Evolutionary conservation across 2,797 vertebrate species (phyloP), one percentile per base, ranked within the genome.

Genomic region (Pelobates cultripes): DNA sequence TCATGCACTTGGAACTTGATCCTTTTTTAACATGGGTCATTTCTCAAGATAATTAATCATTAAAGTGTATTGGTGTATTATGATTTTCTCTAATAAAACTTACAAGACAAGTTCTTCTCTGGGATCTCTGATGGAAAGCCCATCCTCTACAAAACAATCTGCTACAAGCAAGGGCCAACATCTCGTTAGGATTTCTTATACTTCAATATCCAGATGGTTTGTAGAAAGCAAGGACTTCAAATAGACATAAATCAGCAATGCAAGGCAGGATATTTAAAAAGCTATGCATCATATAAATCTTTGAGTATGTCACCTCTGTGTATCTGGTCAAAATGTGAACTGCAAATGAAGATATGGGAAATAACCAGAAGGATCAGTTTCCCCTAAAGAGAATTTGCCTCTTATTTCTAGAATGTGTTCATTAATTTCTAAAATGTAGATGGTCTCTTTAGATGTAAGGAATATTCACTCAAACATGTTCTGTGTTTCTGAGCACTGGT

Each of bases 61-160:
- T 88, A 89, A 88, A n/a, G 89, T 87, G 91, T 91, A 90, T 92
- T 86, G 66, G 78, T 89, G 85, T 85, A 90, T 91, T 90, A 86
- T 87, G 87, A 92, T 93, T 92, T 91, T 89, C 85, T 85, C 86
- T 91, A 89, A 74, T 92, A 92, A 94, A 93, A 91, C 74, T 85
- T 91, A 85, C 88, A 92, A 93, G 85, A 85, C 81, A 73, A 84
- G 70, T 79, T 60, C 53, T 87, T 89, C 86, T 72, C 85, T 86
- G 83, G 88, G 80, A 85, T 86, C 44, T 0, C 86, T 88, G 88
- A 80, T 79, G 44, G 82, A 86, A 89, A 89, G 85, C 41, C 72
- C n/a, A 53, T 70, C 70, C 28, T 70, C 43, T 41, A 80, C 3
- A 61, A 13, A 73, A 43, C 61, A 68, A 17, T 78, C 42, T 75